Base-by-base conservation (phyloP, 2,888 invertebrate species). In the Lithosia quadra region DNA sequence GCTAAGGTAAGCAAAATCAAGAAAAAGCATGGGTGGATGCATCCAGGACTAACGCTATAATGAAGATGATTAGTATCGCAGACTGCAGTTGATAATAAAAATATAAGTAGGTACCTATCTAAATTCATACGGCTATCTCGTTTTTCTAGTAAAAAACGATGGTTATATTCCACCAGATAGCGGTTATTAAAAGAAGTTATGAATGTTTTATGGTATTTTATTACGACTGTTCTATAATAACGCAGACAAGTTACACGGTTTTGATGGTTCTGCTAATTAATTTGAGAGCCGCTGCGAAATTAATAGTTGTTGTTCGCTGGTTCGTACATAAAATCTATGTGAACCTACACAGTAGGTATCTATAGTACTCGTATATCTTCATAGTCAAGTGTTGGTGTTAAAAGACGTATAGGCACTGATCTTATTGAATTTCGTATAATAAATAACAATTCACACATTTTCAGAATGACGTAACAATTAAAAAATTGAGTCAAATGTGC, bases 201-300 rank as follows among this genome's bases (percentile, higher is more conserved):
- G 63, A 57, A 36, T 68, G 33, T 63, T 73, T 59, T 62, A 68
- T 49, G 39, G 67, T 56, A 57, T 18, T 69, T 71, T 67, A 74
- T 68, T 69, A 65, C 34, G 66, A 28, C 63, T 60, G 36, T 36
- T 67, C 67, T 66, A 53, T 61, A 71, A 78, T 69, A 43, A 53
- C 57, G n/a, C 33, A n/a, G 58, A 62, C 68, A 59, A 69, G 75
- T 60, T 63, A 73, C 62, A 71, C 68, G 63, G 64, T n/a, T 73
- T 72, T 71, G 60, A 71, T 69, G 53, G 64, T 39, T 39, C 15
- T 49, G 49, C 15, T 60, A 66, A 63, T 67, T 67, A 43, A 62
- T 39, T 59, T 49, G 56, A 57, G 43, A 57, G 56, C n/a, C 24
- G 34, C 55, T 36, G 49, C 4, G n/a, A 59, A 22, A 59, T 36